Base-by-base conservation (phyloP, 2,797 vertebrate species). In the Cuniculus paca region DNA sequence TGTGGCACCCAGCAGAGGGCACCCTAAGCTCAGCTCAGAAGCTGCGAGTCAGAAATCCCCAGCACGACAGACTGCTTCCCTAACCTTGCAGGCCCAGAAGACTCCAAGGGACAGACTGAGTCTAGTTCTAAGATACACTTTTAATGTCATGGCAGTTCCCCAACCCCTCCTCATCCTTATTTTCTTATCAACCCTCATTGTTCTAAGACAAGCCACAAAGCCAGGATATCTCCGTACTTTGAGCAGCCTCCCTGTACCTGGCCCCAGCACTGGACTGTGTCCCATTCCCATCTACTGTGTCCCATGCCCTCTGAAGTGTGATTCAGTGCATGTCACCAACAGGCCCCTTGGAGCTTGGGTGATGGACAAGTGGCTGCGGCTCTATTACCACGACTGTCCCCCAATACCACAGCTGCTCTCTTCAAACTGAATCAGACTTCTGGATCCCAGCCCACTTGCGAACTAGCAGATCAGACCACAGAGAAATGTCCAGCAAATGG, bases 1-100 rank as follows among this genome's bases (percentile, higher is more conserved):
- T 22, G 7, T 17, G 12, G 14, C 12, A 4, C 77, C 90, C 96
- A 96, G 92, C 92, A 97, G 97, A 95, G 96, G 96, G 97, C 85
- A 7, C 60, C 85, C n/a, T 58, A 75, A 0, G 6, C 8, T 28
- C 78, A 70, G 92, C 50, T 89, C 78, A 80, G 85, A 83, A 61
- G 52, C 7, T 1, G 4, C 5, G 3, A 34, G 50, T 48, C 24
- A 13, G 19, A 42, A 3, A 9, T 42, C 48, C 45, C 22, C 26
- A 2, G 72, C 36, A 45, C 19, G 52, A 52, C 52, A 52, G 13
- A 54, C 16, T 34, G 63, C 11, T 31, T 31, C 24, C 8, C 20
- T 14, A 26, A 58, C 31, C 22, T 26, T 6, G 9, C 11, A 26
- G 48, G 28, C n/a, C 34, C 11, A 13, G 65, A 50, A 36, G 36